Evolutionary conservation across 2,888 invertebrate species (phyloP).

Genomic region (Luperina testacea): DNA sequence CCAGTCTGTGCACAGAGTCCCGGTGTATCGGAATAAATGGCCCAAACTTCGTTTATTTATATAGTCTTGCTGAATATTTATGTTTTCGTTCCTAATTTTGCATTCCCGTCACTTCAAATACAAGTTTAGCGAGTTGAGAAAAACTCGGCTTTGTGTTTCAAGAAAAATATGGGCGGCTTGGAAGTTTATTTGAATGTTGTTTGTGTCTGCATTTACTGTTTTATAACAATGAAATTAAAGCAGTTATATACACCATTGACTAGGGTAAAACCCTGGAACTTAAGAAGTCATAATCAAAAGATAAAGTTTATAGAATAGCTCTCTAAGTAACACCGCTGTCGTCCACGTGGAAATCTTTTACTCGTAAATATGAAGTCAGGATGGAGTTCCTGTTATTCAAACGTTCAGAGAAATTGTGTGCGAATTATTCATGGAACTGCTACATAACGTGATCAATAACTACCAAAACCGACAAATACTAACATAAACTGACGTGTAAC

Average conservation of each 20-base stretch:
- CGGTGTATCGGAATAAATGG: constrained; percentile 90
- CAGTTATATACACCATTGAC: constrained; percentile 34
- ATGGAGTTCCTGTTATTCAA: constrained; percentile 22
- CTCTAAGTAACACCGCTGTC: constrained; percentile 2
- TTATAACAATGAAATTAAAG: constrained; percentile 49
- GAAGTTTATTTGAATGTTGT: constrained; percentile 60
- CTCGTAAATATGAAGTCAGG: constrained; percentile 13
- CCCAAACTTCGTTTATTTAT: constrained; percentile 89
- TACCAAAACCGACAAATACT: constrained; percentile 34
- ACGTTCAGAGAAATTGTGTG: constrained; percentile 39
- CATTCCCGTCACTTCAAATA: constrained; percentile 83
- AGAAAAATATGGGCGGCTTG: constrained; percentile 64
- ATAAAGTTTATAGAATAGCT: constrained; percentile 25
- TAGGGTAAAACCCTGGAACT: not conserved
- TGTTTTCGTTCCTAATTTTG: constrained; percentile 84
- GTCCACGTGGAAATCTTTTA: constrained; percentile 18
- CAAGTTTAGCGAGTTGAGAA: constrained; percentile 71
- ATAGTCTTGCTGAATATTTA: constrained; percentile 89
- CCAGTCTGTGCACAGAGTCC: constrained; percentile 86
- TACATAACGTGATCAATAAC: constrained; percentile 53
- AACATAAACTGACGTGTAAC: constrained; percentile 48
- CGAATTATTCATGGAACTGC: constrained; percentile 39
- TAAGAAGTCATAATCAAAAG: constrained; percentile 22
- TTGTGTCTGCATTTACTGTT: constrained; percentile 52
- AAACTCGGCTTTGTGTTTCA: constrained; percentile 69